Percentiles rank a stretch among this genome's conserved stretches.
Conservation (phyloP, 2,113 vertebrate species). For the Agapornis roseicollis region DNA sequence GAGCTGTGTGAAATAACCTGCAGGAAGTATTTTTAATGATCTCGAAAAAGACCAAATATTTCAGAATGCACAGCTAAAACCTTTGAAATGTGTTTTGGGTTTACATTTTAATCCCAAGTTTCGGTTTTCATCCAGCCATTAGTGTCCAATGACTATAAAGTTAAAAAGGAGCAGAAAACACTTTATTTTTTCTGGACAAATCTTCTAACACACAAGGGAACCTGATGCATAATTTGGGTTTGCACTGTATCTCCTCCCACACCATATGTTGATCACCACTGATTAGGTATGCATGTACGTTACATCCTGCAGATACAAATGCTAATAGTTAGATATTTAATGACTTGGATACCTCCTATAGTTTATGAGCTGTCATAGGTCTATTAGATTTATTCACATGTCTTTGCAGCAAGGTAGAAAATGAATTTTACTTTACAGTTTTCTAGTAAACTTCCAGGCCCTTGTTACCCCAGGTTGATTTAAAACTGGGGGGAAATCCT, state of each 20-base stretch:
- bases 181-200: background rate
- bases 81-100: background rate
- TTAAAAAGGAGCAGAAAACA: background rate
- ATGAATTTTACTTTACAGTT: background rate
- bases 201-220: background rate
- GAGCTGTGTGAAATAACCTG: constrained; percentile 8
- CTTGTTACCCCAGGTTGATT: background rate
- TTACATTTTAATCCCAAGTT: background rate
- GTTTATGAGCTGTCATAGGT: background rate
- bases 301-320: background rate
- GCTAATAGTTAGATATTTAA: background rate
- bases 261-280: background rate
- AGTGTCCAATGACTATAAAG: background rate
- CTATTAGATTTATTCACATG: background rate
- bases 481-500: background rate
- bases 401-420: background rate
- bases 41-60: background rate
- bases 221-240: background rate
- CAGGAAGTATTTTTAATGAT: constrained; percentile 3
- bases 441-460: background rate
- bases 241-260: background rate
- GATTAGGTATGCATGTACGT: background rate
- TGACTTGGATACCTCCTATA: background rate
- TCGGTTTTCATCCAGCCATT: background rate
- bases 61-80: background rate